phyloP scores from a whole-genome alignment of 2,888 invertebrate species.

The Drosophila austrosaltans region DNA sequence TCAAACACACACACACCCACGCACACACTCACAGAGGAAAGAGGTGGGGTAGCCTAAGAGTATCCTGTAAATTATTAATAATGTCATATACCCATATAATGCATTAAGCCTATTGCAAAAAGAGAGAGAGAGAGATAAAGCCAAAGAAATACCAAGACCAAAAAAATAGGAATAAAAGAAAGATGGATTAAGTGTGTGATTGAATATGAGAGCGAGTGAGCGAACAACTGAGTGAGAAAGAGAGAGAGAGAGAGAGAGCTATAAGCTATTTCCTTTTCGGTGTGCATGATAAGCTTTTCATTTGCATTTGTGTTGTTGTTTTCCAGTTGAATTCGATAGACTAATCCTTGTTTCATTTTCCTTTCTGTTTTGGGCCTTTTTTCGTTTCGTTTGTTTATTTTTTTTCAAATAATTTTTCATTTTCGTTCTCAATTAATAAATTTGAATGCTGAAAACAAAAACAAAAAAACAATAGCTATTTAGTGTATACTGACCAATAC shows the following conservation, averaged over 20 bases:
- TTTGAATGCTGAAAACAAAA: conserved; percentile 67
- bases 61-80: conserved; percentile 82
- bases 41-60: conserved; percentile 68
- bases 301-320: background rate
- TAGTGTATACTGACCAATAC: conserved; percentile 68
- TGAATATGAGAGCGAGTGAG: conserved; percentile 11
- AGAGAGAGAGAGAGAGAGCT: conserved; percentile 19
- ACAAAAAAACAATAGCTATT: conserved; percentile 43
- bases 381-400: background rate
- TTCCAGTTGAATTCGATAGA: conserved; percentile 54
- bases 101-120: conserved; percentile 73
- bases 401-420: conserved; percentile 25
- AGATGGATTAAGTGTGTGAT: conserved; percentile 14
- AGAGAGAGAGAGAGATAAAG: conserved; percentile 45
- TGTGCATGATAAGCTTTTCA: conserved; percentile 7
- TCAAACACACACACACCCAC: conserved; percentile 21
- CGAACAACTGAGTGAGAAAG: conserved; percentile 16
- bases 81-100: conserved; percentile 81
- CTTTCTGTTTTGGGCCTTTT: conserved; percentile 11
- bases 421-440: conserved; percentile 59
- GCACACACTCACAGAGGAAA: conserved; percentile 33
- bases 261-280: conserved; percentile 37
- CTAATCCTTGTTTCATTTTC: conserved; percentile 32
- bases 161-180: conserved; percentile 16
- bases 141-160: conserved; percentile 45